Percentiles rank a stretch among this genome's conserved stretches.
Evolutionary conservation across 35 echinoderm and acorn worm genomes (phyloP).

Genomic region (Chiridota heheva): DNA sequence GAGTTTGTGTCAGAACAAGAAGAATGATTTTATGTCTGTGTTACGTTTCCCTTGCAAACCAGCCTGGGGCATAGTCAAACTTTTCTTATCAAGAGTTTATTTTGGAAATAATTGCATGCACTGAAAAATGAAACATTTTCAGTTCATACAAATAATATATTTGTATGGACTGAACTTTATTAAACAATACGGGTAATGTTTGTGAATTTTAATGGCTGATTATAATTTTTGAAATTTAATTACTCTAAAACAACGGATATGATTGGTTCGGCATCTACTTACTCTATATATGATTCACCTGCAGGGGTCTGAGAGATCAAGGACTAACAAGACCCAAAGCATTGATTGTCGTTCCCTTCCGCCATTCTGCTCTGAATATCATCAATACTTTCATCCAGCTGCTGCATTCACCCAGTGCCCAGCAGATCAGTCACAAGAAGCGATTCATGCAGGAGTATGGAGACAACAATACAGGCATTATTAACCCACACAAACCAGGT

Average conservation of each 20-base stretch:
- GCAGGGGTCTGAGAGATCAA: conserved; percentile 80
- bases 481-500: conserved; percentile 80
- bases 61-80: not conserved
- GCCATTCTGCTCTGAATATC: conserved; percentile 62
- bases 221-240: not conserved
- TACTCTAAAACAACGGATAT: not conserved
- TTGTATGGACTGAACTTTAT: not conserved
- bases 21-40: not conserved
- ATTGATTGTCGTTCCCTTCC: conserved; percentile 89
- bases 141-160: not conserved
- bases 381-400: conserved; percentile 84
- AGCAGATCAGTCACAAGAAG: conserved; percentile 80
- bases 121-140: not conserved
- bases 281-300: not conserved
- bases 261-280: not conserved
- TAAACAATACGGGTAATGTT: not conserved
- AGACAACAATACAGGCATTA: not conserved
- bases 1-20: not conserved
- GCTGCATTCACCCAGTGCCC: conserved; percentile 46
- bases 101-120: not conserved
- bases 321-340: conserved; percentile 88
- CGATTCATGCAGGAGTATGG: conserved; percentile 89
- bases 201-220: not conserved
- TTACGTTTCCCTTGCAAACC: not conserved
- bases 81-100: not conserved